Percentiles rank a stretch among this genome's conserved stretches.
Evolutionary conservation across 2,797 vertebrate genomes (phyloP).

Genomic region (Eulemur coronatus): DNA sequence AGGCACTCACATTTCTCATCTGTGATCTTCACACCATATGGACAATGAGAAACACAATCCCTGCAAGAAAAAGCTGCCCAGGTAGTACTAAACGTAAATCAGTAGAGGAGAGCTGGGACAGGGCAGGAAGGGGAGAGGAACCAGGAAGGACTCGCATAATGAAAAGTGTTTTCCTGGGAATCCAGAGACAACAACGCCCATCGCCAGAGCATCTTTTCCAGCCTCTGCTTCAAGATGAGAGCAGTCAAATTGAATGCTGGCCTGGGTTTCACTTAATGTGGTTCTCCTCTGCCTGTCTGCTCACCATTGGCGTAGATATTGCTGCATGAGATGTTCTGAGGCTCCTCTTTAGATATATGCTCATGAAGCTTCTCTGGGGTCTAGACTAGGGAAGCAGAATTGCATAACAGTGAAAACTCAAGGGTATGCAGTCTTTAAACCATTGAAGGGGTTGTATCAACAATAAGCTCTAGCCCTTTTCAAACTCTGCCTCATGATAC

Average conservation of each 20-base stretch:
- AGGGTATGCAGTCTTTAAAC: slow-evolving; percentile 42
- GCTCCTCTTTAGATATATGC: neutral
- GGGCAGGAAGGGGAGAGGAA: neutral
- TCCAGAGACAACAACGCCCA: slow-evolving; percentile 65
- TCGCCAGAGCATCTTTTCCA: slow-evolving; percentile 67
- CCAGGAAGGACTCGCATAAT: neutral
- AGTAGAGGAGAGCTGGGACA: neutral
- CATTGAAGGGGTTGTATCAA: fast-evolving
- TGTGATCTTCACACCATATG: slow-evolving; percentile 88
- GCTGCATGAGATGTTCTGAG: neutral
- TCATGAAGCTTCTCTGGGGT: neutral
- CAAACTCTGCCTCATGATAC: neutral
- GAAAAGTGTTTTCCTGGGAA: slow-evolving; percentile 72
- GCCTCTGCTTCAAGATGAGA: slow-evolving; percentile 64
- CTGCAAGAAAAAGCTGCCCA: slow-evolving; percentile 77
- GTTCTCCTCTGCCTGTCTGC: neutral
- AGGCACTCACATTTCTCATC: slow-evolving; percentile 83
- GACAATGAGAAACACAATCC: slow-evolving; percentile 80
- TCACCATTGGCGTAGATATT: neutral
- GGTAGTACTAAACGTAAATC: slow-evolving; percentile 77
- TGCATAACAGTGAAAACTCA: neutral
- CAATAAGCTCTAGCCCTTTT: neutral
- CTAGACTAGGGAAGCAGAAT: neutral
- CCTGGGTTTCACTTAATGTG: slow-evolving; percentile 35
- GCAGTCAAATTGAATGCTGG: slow-evolving; percentile 53